These are phyloP conservation scores for Chelon labrosus DNA, from an alignment of 2,797 vertebrate species.

Conservation along the genomic window DNA sequence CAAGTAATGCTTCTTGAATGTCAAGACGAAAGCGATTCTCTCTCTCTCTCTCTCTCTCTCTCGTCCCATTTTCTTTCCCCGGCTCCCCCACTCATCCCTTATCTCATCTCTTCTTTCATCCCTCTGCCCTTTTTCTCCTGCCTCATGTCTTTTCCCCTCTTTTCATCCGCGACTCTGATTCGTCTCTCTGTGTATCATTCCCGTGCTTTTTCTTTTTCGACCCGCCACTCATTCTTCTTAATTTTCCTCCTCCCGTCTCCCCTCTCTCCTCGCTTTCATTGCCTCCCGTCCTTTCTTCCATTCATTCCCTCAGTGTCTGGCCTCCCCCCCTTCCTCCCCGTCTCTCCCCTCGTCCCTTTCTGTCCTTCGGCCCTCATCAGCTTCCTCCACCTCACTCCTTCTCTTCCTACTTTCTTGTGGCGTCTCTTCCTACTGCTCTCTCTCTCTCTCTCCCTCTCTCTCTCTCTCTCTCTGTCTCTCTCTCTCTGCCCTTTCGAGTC, in stretches of 20 bases:
- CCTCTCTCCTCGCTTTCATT: conserved; percentile 11
- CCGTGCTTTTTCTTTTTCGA: conserved; percentile 16
- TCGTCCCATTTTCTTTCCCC: conserved; percentile 32
- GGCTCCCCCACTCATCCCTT: conserved; percentile 27
- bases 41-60: conserved; percentile 12
- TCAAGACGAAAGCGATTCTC: conserved; percentile 42
- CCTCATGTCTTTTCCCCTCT: conserved; percentile 34
- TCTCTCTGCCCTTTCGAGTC: conserved; percentile 77
- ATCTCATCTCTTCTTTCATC: conserved; percentile 43
- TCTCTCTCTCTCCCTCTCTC: conserved; percentile 29
- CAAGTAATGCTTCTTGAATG: conserved; percentile 56
- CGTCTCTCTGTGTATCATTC: conserved; percentile 18
- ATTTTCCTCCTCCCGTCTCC: conserved; percentile 19
- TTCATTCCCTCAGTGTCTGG: conserved; percentile 3
- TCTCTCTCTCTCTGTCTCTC: conserved; percentile 29
- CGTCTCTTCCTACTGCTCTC: conserved; percentile 15
- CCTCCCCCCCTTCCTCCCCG: conserved; percentile 3
- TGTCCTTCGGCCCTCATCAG: conserved; percentile 32
- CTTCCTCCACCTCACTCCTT: conserved; percentile 37
- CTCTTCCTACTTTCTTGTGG: conserved; percentile 19
- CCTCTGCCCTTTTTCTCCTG: conserved; percentile 30
- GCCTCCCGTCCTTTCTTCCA: conserved; percentile 8
- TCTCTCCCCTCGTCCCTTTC: conserved; percentile 8
- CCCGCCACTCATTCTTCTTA: conserved; percentile 19
- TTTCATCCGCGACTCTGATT: conserved; percentile 43